Percentiles rank a stretch among this genome's conserved stretches.
phyloP scores from a whole-genome alignment of 1,140 invertebrate species.

The Lanistes nyassanus region DNA sequence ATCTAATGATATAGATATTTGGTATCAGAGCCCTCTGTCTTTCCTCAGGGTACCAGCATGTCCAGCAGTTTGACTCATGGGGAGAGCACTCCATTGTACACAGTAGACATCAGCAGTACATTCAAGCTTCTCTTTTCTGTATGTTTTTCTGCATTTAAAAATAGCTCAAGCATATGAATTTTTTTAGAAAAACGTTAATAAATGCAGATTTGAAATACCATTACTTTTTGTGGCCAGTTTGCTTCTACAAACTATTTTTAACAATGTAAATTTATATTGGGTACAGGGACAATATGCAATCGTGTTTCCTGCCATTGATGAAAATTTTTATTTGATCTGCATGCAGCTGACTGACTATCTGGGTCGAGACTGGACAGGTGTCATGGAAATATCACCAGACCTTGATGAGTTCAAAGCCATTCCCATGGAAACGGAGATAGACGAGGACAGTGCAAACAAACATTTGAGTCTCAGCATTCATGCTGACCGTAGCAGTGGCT shows the following conservation, averaged over 20 bases:
- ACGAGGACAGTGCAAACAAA: slow-evolving; percentile 74
- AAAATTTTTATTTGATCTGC: too few species aligned
- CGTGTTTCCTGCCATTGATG: too few species aligned
- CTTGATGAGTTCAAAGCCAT: slow-evolving; percentile 74
- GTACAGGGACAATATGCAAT: too few species aligned
- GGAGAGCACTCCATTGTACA: slow-evolving; percentile 77
- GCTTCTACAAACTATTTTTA: too few species aligned
- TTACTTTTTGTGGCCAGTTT: too few species aligned
- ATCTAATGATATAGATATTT: too few species aligned
- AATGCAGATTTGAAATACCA: too few species aligned
- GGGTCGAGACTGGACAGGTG: slow-evolving; percentile 77
- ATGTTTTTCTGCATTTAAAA: slow-evolving; percentile 38
- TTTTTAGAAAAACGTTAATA: too few species aligned
- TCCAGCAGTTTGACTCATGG: slow-evolving; percentile 68
- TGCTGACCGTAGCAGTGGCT: slow-evolving; percentile 47
- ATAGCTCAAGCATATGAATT: too few species aligned
- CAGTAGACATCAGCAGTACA: slow-evolving; percentile 69
- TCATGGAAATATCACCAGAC: slow-evolving; percentile 76
- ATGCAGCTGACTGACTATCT: slow-evolving; percentile 74
- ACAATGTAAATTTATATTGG: too few species aligned
- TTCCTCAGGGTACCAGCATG: slow-evolving; percentile 48
- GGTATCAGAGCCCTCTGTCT: not conserved
- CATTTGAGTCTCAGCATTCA: slow-evolving; percentile 76
- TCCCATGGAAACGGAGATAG: slow-evolving; percentile 73
- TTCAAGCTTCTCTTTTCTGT: slow-evolving; percentile 72